A percentile compares a stretch with the other conserved stretches of the same genome.
Evolutionary conservation across 2,888 invertebrate species (phyloP).

Genomic region (Tachystola acroxantha): DNA sequence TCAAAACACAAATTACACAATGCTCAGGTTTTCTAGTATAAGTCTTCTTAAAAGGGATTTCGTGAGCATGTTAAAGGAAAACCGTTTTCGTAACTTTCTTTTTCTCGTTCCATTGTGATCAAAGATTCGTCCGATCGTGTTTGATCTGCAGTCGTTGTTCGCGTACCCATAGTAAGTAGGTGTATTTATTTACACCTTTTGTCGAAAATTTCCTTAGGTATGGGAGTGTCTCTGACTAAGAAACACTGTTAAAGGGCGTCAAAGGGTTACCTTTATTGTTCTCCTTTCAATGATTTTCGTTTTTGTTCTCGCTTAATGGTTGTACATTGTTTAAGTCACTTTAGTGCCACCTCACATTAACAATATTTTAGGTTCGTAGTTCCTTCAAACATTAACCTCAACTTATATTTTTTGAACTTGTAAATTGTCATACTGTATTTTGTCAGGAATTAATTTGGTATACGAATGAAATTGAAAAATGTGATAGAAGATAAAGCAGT

Average conservation of each 20-base stretch:
- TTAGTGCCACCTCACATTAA: too few species aligned
- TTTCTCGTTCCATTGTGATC: neutral
- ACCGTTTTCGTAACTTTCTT: neutral
- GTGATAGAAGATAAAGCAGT: too few species aligned
- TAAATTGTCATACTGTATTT: too few species aligned
- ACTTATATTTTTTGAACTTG: too few species aligned
- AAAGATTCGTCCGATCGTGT: slow-evolving; percentile 1
- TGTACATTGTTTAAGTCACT: too few species aligned
- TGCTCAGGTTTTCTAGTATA: too few species aligned
- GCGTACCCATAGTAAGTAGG: neutral
- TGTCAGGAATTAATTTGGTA: too few species aligned
- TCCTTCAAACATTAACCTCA: too few species aligned
- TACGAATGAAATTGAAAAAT: too few species aligned
- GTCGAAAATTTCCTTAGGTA: neutral
- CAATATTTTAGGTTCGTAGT: too few species aligned
- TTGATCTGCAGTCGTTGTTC: slow-evolving; percentile 1
- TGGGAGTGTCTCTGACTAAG: too few species aligned
- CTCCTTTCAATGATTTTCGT: neutral
- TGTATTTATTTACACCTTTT: slow-evolving; percentile 3
- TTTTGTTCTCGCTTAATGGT: neutral
- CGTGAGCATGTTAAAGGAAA: neutral
- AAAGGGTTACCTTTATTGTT: neutral
- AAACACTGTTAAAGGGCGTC: neutral
- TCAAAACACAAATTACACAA: too few species aligned
- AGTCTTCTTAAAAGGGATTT: neutral